Evolutionary conservation across 2,113 vertebrate genomes (phyloP).

Genomic region (Hemiscyllium ocellatum): DNA sequence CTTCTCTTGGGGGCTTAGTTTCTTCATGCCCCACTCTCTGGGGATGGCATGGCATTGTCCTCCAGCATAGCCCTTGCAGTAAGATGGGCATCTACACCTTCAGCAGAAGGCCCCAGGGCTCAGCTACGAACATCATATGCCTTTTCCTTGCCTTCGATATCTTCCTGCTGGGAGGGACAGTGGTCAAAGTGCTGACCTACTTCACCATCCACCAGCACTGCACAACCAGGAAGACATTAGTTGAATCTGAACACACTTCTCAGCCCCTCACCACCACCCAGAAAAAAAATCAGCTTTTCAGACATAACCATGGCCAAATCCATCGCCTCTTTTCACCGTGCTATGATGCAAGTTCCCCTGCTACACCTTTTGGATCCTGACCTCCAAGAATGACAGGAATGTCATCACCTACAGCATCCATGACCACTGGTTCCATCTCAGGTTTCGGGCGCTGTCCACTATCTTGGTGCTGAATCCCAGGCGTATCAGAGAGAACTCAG

Average conservation of each 20-base stretch:
- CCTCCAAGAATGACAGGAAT: conserved; percentile 67
- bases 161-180: conserved; percentile 58
- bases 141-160: conserved; percentile 67
- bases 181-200: conserved; percentile 62
- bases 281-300: conserved; percentile 52
- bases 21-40: conserved; percentile 60
- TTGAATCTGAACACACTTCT: conserved; percentile 52
- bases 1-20: conserved; percentile 61
- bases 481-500: too few species aligned
- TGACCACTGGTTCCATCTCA: conserved; percentile 61
- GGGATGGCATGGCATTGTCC: conserved; percentile 52
- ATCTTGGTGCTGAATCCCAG: too few species aligned
- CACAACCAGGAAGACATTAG: conserved; percentile 55
- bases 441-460: conserved; percentile 55
- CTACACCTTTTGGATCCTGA: conserved; percentile 67
- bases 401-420: conserved; percentile 65
- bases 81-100: conserved; percentile 66
- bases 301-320: conserved; percentile 68
- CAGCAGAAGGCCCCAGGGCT: conserved; percentile 48
- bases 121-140: conserved; percentile 61
- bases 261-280: background rate
- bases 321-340: conserved; percentile 44
- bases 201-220: conserved; percentile 63
- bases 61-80: conserved; percentile 67
- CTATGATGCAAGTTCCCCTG: conserved; percentile 66